Base-by-base conservation (phyloP, 2,888 invertebrate genomes). In the Chymomyza amoena region DNA sequence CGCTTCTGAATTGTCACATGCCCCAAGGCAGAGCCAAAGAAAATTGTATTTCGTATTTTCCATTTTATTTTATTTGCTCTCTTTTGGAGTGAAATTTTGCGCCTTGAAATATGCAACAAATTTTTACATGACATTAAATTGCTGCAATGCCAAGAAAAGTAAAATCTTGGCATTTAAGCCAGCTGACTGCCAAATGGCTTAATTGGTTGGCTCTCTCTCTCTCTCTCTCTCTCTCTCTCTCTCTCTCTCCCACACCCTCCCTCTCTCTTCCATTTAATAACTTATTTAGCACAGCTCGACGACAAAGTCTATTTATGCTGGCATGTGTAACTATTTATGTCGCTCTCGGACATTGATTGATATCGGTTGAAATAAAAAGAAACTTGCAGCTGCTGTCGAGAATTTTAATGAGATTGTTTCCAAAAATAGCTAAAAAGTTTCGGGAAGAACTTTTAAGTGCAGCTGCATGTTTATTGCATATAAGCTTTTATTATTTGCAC, bases 1-100 rank as follows among this genome's bases (percentile, higher is more conserved):
- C 54, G 61, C 61, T 66, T 61, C 52, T 61, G 54, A 66, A 66
- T 66, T 61, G 66, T 54, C 66, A 61, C 7, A 61, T 39, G 25
- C 54, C 66, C 56, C 32, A 36, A 61, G 66, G 66, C 66, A 51
- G 36, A 18, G 16, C 6, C 13, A 45, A 45, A 45, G 39, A 1
- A 45, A 45, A 45, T 45, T 13, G 39, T 45, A 45, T 45, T 45
- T 13, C 39, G 39, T 45, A 45, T 45, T 45, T 45, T 45, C 39
- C 13, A 39, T 39, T 39, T 39, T 13, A 13, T 13, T 39, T 39
- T 39, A 32, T 32, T 6, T 32, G 10, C 39, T 39, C 13, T 39
- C 13, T 0, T 39, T 39, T 39, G 1, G 39, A 13, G 39, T 13
- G 13, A 39, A 39, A 39, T 4, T 13, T 9, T 39, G 13, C 39